Base-by-base conservation (phyloP, 2,797 vertebrate species). In the Fringilla coelebs region DNA sequence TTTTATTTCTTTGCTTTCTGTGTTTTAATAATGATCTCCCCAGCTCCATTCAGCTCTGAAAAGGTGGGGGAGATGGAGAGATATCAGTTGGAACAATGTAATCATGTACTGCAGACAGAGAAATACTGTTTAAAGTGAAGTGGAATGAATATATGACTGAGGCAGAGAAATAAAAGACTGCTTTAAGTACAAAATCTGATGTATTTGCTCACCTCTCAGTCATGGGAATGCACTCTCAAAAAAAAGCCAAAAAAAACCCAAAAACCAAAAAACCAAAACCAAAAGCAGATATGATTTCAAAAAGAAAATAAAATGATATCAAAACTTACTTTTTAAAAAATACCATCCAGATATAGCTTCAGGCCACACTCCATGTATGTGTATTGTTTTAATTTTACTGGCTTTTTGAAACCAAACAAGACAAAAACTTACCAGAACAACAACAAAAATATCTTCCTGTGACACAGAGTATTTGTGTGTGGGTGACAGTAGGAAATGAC, bases 1-100 rank as follows among this genome's bases (percentile, higher is more conserved):
- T 96, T 94, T 92, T 88, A 92, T 85, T 92, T 85, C 90, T 87
- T 5, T 71, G 54, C 62, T 83, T 72, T 75, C 85, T 78, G 79
- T 60, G 70, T 88, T 92, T 81, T 93, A 92, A 90, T 96, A 93
- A 93, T 1, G 2, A 93, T 65, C 89, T 93, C 73, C 85, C 45
- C 70, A 54, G 70, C 36, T 85, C 87, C 41, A 76, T 83, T 70
- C 70, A 74, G n/a, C 70, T 81, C 75, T 73, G 82, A 83, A 84
- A 89, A 92, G 87, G 55, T 78, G 55, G 54, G 32, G 17, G 61
- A 92, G 75, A 89, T 46, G 43, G 21, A 90, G 36, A 85, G 58
- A 73, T 31, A 40, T 3, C 38, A 92, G 40, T 12, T 11, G 10
- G 66, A 91, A 94, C 51, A 82, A 90, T 41, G 51, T 10, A 82